A percentile compares a stretch with the other conserved stretches of the same genome.
phyloP scores from a whole-genome alignment of 1,140 invertebrate species.

The Lepidurus couesii region DNA sequence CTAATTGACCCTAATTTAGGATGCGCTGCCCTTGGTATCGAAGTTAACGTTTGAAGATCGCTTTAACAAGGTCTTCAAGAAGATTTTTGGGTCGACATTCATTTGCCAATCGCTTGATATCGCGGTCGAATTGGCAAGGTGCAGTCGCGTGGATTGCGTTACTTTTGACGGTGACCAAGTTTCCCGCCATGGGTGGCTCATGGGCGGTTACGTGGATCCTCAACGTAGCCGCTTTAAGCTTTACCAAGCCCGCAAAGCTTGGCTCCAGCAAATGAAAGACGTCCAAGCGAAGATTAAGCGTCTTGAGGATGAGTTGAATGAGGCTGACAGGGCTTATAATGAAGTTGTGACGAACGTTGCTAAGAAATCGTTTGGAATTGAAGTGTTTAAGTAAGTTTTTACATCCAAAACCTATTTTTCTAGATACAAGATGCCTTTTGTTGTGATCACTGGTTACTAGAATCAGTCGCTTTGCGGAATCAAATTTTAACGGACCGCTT shows the following conservation, averaged over 20 bases:
- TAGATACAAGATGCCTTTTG: too few species aligned
- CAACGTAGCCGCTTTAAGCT: neutral
- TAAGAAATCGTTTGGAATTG: neutral
- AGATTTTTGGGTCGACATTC: neutral
- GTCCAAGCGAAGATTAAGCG: neutral
- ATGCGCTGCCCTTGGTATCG: neutral
- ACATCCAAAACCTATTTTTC: too few species aligned
- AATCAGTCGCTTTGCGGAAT: too few species aligned
- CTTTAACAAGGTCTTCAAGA: neutral
- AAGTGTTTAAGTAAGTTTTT: neutral
- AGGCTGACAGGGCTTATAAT: neutral
- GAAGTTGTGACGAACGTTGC: neutral
- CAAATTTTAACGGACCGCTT: too few species aligned
- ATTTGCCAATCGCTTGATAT: neutral
- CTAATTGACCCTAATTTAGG: neutral
- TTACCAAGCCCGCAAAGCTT: neutral
- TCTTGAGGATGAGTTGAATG: neutral
- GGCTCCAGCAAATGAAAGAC: neutral
- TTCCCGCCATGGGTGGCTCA: neutral
- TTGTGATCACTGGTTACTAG: too few species aligned
- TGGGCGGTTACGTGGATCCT: constrained; percentile 8
- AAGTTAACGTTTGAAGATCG: neutral
- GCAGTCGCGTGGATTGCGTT: neutral
- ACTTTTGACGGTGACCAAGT: neutral
- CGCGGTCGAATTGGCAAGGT: neutral